A percentile compares a stretch with the other conserved stretches of the same genome.
These are phyloP conservation scores for Sceloporus tristichus DNA, from an alignment of 2,113 vertebrate genomes.

Conservation along the genomic window DNA sequence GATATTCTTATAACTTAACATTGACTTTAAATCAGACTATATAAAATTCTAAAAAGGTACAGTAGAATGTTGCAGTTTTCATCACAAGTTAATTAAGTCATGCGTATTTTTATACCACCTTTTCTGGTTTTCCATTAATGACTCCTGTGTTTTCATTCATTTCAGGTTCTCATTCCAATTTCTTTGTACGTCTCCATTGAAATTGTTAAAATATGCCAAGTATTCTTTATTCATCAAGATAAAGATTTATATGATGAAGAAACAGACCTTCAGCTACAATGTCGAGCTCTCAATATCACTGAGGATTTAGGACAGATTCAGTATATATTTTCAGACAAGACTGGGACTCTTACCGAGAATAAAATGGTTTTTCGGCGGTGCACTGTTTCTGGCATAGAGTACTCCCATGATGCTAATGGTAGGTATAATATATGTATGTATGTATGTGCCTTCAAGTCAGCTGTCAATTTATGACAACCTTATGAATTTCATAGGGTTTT, in stretches of 20 bases:
- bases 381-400: constrained; percentile 94
- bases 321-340: constrained; percentile 99
- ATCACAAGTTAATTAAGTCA: constrained; percentile 42
- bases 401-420: constrained; percentile 98
- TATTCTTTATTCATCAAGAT: constrained; percentile 98
- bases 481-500: too few species aligned
- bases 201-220: constrained; percentile 97
- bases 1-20: constrained; percentile 44
- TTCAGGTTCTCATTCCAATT: constrained; percentile 95
- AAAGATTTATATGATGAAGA: constrained; percentile 95
- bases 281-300: constrained; percentile 95
- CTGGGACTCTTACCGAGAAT: constrained; percentile 97
- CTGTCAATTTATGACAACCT: too few species aligned
- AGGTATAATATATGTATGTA: constrained; percentile 58
- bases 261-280: constrained; percentile 93
- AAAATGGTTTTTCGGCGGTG: constrained; percentile 99
- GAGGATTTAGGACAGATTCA: constrained; percentile 98
- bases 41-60: constrained; percentile 66
- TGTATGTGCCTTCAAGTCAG: too few species aligned
- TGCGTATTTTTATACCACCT: neutral
- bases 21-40: constrained; percentile 57
- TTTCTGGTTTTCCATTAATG: constrained; percentile 25
- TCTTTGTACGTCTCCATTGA: constrained; percentile 98
- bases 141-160: constrained; percentile 45
- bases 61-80: constrained; percentile 41